Evolutionary conservation across 2,888 invertebrate genomes (phyloP).

Genomic region (Catonia carolina): DNA sequence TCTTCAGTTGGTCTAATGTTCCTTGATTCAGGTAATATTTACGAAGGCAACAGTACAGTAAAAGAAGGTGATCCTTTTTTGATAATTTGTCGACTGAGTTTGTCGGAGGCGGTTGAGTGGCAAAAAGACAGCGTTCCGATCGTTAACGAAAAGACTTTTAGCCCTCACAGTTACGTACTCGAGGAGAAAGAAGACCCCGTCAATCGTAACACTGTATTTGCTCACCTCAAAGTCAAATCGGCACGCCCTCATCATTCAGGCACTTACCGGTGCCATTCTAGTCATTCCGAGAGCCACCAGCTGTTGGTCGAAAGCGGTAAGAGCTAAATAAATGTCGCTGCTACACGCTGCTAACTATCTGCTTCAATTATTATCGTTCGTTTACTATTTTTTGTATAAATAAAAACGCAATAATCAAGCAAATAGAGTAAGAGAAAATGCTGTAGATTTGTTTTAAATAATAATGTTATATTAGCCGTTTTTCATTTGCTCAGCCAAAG

Average conservation of each 20-base stretch:
- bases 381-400: background rate
- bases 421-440: too few relatives aligned
- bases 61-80: conserved; percentile 33
- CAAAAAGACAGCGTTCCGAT: conserved; percentile 30
- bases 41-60: conserved; percentile 32
- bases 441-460: too few relatives aligned
- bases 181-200: conserved; percentile 15
- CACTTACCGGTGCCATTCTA: conserved; percentile 32
- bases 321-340: conserved; percentile 10
- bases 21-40: conserved; percentile 24
- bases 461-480: too few relatives aligned
- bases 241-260: conserved; percentile 32
- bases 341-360: conserved; percentile 1
- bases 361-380: background rate
- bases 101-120: conserved; percentile 34
- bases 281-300: conserved; percentile 29
- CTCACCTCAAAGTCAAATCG: conserved; percentile 25
- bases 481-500: too few relatives aligned
- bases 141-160: conserved; percentile 17
- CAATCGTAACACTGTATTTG: conserved; percentile 14
- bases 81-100: conserved; percentile 32
- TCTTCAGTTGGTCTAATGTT: conserved; percentile 13
- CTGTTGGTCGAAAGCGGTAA: conserved; percentile 34
- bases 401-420: too few relatives aligned
- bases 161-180: conserved; percentile 23